Evolutionary conservation across 2,797 vertebrate species (phyloP).

Genomic region (Dendrocincla tyrannina): DNA sequence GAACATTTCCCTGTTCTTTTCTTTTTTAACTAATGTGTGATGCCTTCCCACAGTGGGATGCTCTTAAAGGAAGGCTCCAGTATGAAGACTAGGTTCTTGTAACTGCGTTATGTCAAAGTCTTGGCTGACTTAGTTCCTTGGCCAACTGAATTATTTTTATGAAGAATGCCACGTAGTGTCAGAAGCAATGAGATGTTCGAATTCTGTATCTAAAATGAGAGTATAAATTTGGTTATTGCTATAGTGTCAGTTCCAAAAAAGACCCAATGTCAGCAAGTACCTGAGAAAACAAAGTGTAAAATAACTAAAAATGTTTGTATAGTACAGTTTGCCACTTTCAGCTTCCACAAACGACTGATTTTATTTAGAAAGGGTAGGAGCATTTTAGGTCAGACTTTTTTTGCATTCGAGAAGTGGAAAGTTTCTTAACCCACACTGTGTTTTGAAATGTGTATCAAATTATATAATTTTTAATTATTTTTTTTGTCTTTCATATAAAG

Average conservation of each 20-base stretch:
- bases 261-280: not conserved
- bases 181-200: not conserved
- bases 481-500: not conserved
- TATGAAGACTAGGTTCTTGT: not conserved
- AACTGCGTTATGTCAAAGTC: not conserved
- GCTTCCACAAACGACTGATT: not conserved
- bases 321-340: not conserved
- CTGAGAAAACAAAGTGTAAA: not conserved
- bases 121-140: not conserved
- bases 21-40: rapidly evolving
- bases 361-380: not conserved
- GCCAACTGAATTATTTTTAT: not conserved
- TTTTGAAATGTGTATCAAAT: not conserved
- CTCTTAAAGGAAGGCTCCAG: not conserved
- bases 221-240: not conserved
- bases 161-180: not conserved
- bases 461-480: not conserved
- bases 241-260: not conserved
- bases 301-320: not conserved
- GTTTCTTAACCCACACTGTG: not conserved
- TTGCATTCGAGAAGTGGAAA: not conserved
- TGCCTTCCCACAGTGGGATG: not conserved
- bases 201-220: not conserved
- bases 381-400: not conserved
- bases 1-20: not conserved